Base-by-base conservation (phyloP, 2,797 vertebrate genomes). In the Lithobates pipiens region DNA sequence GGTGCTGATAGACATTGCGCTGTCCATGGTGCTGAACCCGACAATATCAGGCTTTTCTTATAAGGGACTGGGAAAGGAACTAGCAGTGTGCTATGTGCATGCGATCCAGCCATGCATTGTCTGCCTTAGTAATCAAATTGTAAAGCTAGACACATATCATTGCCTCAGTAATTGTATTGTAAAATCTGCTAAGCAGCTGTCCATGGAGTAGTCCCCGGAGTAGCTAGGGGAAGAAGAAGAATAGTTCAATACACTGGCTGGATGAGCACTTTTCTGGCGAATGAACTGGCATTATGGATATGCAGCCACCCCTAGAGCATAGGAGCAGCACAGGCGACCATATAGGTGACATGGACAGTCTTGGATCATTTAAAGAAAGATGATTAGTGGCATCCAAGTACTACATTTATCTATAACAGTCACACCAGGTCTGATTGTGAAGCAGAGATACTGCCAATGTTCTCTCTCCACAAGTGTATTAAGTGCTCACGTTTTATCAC, bases 21-120 rank as follows among this genome's bases (percentile, higher is more conserved):
- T 86, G 69, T 86, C 85, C 85, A 83, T 73, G 85, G 85, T 86
- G 54, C 85, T 86, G 85, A 77, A 27, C 46, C 0, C 42, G 25
- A 57, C 69, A 77, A 0, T 54, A 54, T 18, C 50, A 54, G 16
- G 50, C 50, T 54, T 46, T 46, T 46, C 44, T 15, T 46, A 15
- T 8, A 46, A 39, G 9, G 50, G 16, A 54, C 15, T 54, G 16
- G 15, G 16, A 54, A 54, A 10, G 10, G 2, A 46, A 46, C 44
- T 46, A 46, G 13, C 44, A 46, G 44, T 11, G 44, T 46, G 44
- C 44, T 54, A 54, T 54, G 4, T 15, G 16, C 50, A 54, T 5
- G 16, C 50, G 3, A 54, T 4, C 16, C 13, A 18, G 18, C 50
- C 13, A 54, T 61, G 15, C 29, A 80, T 61, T 57, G 34, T 73